A percentile compares a stretch with the other conserved stretches of the same genome.
Evolutionary conservation across 1,140 invertebrate species (phyloP).

Genomic region (Mamestra configurata): DNA sequence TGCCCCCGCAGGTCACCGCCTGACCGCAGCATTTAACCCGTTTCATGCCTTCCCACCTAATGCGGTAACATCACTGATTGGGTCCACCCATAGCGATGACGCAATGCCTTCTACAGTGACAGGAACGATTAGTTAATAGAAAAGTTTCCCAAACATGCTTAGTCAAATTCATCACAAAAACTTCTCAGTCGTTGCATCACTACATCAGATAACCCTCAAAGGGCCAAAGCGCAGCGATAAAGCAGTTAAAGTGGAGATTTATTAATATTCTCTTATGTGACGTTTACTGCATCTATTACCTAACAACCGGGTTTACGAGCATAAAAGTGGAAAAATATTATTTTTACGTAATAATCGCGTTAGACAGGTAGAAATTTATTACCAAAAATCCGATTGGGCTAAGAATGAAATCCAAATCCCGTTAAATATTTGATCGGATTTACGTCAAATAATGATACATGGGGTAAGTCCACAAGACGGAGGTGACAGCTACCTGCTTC

Average conservation of each 20-base stretch:
- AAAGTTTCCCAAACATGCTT: constrained; percentile 5
- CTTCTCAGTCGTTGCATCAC: constrained; percentile 6
- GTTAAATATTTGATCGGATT: constrained; percentile 84
- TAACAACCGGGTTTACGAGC: constrained; percentile 54
- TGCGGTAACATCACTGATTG: constrained; percentile 13
- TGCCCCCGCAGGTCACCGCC: constrained; percentile 64
- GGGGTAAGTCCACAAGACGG: constrained; percentile 46
- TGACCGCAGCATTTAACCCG: constrained; percentile 26
- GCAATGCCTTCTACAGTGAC: constrained; percentile 22
- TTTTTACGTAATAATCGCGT: constrained; percentile 74
- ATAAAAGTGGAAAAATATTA: constrained; percentile 61
- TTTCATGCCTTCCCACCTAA: constrained; percentile 26
- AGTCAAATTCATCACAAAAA: neutral
- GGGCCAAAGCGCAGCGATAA: constrained; percentile 30
- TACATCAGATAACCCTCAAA: constrained; percentile 31
- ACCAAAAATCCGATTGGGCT: constrained; percentile 66
- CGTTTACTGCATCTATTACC: constrained; percentile 50
- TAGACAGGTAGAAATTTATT: constrained; percentile 75
- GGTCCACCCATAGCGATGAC: neutral
- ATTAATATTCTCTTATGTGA: constrained; percentile 30
- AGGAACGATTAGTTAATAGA: constrained; percentile 20
- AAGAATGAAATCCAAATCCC: constrained; percentile 72
- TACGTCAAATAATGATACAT: constrained; percentile 80
- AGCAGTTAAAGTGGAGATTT: constrained; percentile 42
- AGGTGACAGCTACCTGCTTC: constrained; percentile 45